Conservation (phyloP, 2,797 vertebrate species). For the Eupleurogrammus muticus region DNA sequence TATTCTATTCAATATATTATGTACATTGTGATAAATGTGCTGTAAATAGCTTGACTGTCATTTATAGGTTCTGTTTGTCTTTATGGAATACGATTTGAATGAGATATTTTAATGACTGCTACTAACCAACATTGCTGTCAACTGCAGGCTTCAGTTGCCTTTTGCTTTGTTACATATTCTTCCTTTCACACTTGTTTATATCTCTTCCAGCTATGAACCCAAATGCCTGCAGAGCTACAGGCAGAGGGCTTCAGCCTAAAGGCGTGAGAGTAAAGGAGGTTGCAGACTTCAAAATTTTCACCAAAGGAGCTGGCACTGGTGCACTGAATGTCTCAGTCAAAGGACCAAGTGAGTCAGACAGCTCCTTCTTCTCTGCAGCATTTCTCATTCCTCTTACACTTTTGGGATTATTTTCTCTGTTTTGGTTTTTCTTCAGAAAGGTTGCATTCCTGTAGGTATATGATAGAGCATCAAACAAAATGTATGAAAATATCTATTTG, state of each 20-base stretch:
- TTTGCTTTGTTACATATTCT: conserved; percentile 36
- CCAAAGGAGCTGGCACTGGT: conserved; percentile 94
- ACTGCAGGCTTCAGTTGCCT: conserved; percentile 43
- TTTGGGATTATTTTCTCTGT: conserved; percentile 43
- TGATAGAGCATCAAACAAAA: conserved; percentile 28
- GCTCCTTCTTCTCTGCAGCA: conserved; percentile 39
- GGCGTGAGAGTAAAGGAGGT: conserved; percentile 93
- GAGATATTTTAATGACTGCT: conserved; percentile 46
- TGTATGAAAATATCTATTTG: conserved; percentile 8
- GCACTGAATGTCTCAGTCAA: conserved; percentile 91
- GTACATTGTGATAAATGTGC: conserved; percentile 35
- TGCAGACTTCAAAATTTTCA: conserved; percentile 96
- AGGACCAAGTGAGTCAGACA: conserved; percentile 90
- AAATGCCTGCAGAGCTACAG: conserved; percentile 91
- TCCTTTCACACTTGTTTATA: conserved; percentile 52
- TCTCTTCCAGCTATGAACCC: conserved; percentile 88
- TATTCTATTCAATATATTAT: conserved; percentile 31
- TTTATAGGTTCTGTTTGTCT: conserved; percentile 62
- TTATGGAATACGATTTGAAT: conserved; percentile 41
- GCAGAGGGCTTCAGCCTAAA: conserved; percentile 95
- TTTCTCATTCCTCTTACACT: conserved; percentile 39
- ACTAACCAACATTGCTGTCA: conserved; percentile 74
- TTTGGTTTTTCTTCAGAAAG: conserved; percentile 43
- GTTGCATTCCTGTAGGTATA: conserved; percentile 28
- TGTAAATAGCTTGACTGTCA: conserved; percentile 49